These are phyloP conservation scores for Papilio aristodemus DNA, from an alignment of 1,140 invertebrate species.

Conservation along the genomic window DNA sequence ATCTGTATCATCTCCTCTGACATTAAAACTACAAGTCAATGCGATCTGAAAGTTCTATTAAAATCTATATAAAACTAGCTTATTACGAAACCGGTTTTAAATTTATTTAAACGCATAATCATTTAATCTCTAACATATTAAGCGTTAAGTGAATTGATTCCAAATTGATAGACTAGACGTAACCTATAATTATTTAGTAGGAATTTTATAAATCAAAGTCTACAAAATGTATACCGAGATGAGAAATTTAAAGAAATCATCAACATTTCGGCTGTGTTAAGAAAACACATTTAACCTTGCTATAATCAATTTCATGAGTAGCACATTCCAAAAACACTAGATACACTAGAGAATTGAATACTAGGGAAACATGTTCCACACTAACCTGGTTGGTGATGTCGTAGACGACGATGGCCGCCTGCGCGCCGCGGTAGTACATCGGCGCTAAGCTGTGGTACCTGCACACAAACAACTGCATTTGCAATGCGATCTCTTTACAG, in stretches of 20 bases:
- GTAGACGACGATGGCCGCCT: conserved; percentile 99
- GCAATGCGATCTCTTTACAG: neutral
- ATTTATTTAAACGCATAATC: neutral
- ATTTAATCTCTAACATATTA: conserved; percentile 7
- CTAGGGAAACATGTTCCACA: neutral
- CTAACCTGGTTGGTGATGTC: conserved; percentile 98
- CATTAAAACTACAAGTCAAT: neutral
- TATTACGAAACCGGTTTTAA: neutral
- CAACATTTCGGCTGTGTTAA: no score
- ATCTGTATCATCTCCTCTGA: neutral
- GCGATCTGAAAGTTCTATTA: no score
- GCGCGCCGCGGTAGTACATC: conserved; percentile 99
- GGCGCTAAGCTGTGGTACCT: conserved; percentile 99
- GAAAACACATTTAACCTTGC: neutral
- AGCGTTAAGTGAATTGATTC: no score
- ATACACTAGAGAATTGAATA: neutral
- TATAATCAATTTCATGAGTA: neutral
- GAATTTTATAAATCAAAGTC: no score
- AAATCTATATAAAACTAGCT: neutral
- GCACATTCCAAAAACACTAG: neutral
- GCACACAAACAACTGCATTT: conserved; percentile 42
- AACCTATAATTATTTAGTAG: no score
- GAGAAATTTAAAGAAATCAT: no score
- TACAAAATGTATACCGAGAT: no score
- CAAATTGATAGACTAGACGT: no score